Percentiles rank a stretch among this genome's conserved stretches.
Conservation (phyloP, 2,888 invertebrate genomes). For the Papilio protenor region DNA sequence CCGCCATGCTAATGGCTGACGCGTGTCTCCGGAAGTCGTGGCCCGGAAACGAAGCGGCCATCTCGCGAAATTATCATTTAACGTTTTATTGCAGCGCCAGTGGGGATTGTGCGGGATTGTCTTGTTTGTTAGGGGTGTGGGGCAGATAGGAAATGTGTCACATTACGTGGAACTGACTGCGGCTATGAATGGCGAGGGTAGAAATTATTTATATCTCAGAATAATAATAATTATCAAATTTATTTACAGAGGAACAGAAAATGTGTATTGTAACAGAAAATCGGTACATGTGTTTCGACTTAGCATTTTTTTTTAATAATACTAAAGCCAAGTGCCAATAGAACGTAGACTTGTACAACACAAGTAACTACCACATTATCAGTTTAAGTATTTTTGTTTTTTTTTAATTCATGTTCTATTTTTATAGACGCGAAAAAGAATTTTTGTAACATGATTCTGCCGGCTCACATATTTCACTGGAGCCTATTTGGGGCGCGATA, state of each 20-base stretch:
- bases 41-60: conserved; percentile 74
- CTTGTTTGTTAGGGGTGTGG: conserved; percentile 45
- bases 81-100: conserved; percentile 72
- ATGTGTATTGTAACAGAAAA: not conserved
- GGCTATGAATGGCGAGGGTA: not conserved
- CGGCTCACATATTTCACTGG: conserved; percentile 2
- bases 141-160: conserved; percentile 48
- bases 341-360: not conserved
- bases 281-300: not conserved
- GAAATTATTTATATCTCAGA: not conserved
- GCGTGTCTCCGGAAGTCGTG: conserved; percentile 79
- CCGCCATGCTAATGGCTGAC: conserved; percentile 81
- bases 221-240: not conserved
- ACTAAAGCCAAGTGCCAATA: not conserved
- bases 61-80: conserved; percentile 80
- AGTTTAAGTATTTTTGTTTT: too few species aligned
- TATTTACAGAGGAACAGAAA: not conserved
- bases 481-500: not conserved
- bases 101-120: conserved; percentile 47
- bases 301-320: not conserved
- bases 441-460: not conserved
- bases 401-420: not conserved
- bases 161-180: conserved; percentile 10
- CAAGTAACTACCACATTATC: too few species aligned
- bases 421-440: not conserved